A percentile compares a stretch with the other conserved stretches of the same genome.
Evolutionary conservation across 2,888 invertebrate species (phyloP).

Genomic region (Habroteleia sp.): DNA sequence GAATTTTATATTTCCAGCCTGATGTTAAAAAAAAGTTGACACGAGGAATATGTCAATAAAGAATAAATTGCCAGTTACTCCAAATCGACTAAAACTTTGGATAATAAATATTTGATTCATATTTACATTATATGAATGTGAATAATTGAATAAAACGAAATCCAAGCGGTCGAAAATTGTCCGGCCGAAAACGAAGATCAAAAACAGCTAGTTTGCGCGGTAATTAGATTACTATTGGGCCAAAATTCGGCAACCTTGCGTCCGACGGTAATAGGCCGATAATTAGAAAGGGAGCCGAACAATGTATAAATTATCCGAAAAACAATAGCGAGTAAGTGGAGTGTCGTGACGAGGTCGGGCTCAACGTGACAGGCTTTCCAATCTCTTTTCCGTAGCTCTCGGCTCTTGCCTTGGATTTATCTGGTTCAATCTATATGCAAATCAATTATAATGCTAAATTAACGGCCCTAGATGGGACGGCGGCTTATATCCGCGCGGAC

Average conservation of each 20-base stretch:
- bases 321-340: conserved; percentile 50
- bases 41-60: too few species aligned
- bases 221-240: conserved; percentile 22
- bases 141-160: too few species aligned
- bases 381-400: conserved; percentile 61
- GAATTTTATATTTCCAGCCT: too few species aligned
- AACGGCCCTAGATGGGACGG: conserved; percentile 69
- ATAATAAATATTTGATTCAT: too few species aligned
- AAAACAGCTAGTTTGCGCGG: conserved; percentile 5
- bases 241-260: conserved; percentile 15
- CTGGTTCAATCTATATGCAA: conserved; percentile 78
- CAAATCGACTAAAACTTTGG: too few species aligned
- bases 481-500: conserved; percentile 63
- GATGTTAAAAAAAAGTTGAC: too few species aligned
- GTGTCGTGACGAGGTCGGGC: conserved; percentile 53
- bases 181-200: background rate
- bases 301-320: conserved; percentile 52
- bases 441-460: conserved; percentile 78
- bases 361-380: conserved; percentile 61
- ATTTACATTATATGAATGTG: too few species aligned
- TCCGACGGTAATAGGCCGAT: conserved; percentile 29
- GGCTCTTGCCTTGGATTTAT: conserved; percentile 71
- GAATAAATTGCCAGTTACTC: too few species aligned
- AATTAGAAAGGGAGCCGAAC: conserved; percentile 37
- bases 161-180: background rate